These are phyloP conservation scores for Lethenteron reissneri DNA, from an alignment of 2,113 vertebrate genomes.

Conservation along the genomic window DNA sequence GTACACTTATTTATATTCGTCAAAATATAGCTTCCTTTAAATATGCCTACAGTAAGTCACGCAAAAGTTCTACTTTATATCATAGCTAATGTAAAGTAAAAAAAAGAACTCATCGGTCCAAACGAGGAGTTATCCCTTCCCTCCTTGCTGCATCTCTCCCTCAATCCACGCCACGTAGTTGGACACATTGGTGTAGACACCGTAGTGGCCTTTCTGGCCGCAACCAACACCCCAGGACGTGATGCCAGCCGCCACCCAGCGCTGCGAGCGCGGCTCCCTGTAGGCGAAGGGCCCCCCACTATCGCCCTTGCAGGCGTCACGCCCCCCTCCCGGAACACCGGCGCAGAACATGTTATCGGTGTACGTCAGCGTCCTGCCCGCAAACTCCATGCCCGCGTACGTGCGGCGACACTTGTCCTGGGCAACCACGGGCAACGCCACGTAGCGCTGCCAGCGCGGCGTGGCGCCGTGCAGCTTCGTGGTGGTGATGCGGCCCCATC, in stretches of 20 bases:
- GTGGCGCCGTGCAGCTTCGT: too few relatives aligned
- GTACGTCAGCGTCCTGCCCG: not conserved
- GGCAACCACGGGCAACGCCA: not conserved
- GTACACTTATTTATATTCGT: too few relatives aligned
- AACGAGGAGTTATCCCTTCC: too few relatives aligned
- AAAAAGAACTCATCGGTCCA: too few relatives aligned
- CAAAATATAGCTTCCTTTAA: too few relatives aligned
- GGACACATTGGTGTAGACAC: not conserved
- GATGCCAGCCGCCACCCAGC: not conserved
- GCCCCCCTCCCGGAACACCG: not conserved
- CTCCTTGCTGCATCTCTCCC: too few relatives aligned
- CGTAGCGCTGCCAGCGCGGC: not conserved
- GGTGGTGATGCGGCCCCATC: not conserved
- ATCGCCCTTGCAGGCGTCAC: constrained; percentile 5
- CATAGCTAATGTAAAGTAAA: too few relatives aligned
- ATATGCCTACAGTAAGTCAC: too few relatives aligned
- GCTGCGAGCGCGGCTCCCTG: too few relatives aligned
- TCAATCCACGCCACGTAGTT: too few relatives aligned
- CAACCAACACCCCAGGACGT: constrained; percentile 6
- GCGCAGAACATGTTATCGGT: not conserved
- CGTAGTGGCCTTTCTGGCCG: not conserved
- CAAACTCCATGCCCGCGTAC: not conserved
- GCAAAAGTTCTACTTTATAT: too few relatives aligned
- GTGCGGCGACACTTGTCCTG: not conserved
- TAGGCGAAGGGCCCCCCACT: not conserved